Base-by-base conservation (phyloP, 2,113 vertebrate species). In the Jacana jacana region DNA sequence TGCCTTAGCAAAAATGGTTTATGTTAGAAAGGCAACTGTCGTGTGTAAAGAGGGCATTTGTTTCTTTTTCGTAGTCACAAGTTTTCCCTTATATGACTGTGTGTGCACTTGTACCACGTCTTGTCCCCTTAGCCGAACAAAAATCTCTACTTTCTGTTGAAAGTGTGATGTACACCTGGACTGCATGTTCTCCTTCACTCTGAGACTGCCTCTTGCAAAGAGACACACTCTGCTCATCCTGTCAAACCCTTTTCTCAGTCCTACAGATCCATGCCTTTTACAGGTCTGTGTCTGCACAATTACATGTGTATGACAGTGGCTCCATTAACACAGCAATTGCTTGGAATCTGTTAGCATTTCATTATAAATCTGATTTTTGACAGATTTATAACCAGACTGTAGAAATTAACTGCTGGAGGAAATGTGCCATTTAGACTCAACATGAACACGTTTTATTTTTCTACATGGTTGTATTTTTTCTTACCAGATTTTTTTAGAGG, bases 281-380 rank as follows among this genome's bases (percentile, higher is more conserved):
- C 64, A 77, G 14, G 35, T 77, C 75, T 71, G 13, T 86, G 49
- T 81, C 73, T 93, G 33, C 78, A 75, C 40, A 72, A 77, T 68
- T n/a, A 30, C 30, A 31, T 9, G 16, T 39, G 17, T 65, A 25
- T 7, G 17, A 42, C 79, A 88, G 61, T 58, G 61, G 61, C 79
- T 86, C 64, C 52, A 90, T 80, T 95, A 95, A 75, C 73, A 91
- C 82, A 95, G 44, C 57, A 70, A 81, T 81, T 86, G 40, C 84
- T 82, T 93, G 86, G 39, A 84, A 88, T 84, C 37, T 89, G 58
- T 91, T 81, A 91, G 42, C 51, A 88, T 91, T 94, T 86, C 89
- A 86, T 89, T 93, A 83, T 86, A 94, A 89, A 76, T 93, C 51
- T 91, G 35, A 82, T 93, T 95, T 96, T 88, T 95, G 92, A 93